Percentiles rank a stretch among this genome's conserved stretches.
These are phyloP conservation scores for Hemibagrus guttatus DNA, from an alignment of 2,797 vertebrate genomes.

Conservation along the genomic window DNA sequence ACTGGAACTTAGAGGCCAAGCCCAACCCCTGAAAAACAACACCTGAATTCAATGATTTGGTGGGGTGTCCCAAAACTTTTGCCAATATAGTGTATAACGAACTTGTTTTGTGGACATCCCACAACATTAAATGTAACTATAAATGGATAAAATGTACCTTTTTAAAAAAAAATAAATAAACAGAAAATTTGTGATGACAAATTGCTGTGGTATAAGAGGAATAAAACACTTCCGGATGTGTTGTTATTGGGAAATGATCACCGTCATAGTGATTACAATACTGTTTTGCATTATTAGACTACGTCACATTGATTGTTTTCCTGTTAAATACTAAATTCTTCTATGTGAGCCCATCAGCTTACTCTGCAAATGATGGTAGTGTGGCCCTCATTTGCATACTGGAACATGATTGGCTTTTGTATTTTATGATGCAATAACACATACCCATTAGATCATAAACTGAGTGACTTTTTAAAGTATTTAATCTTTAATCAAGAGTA, in stretches of 20 bases:
- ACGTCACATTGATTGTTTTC: not conserved
- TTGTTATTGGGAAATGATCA: not conserved
- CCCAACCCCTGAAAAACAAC: too few relatives aligned
- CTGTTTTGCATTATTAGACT: not conserved
- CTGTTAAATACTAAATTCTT: not conserved
- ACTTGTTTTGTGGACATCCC: too few relatives aligned
- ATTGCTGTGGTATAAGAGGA: too few relatives aligned
- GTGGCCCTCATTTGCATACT: not conserved
- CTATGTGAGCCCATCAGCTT: not conserved
- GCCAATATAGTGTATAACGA: too few relatives aligned
- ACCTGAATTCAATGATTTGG: too few relatives aligned
- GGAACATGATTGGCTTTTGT: conserved; percentile 4
- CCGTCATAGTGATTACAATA: not conserved
- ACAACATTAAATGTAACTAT: not conserved
- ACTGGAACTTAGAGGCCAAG: too few relatives aligned
- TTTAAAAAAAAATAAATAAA: too few relatives aligned
- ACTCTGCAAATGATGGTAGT: not conserved
- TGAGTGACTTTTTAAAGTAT: not conserved
- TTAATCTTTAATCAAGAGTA: not conserved
- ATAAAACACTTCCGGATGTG: too few relatives aligned
- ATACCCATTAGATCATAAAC: not conserved
- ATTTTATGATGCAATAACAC: not conserved
- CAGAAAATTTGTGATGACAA: too few relatives aligned
- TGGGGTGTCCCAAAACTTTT: too few relatives aligned
- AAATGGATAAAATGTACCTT: not conserved